These are phyloP conservation scores for Pachypanchax playfairii DNA, from an alignment of 2,113 vertebrate species.

Conservation along the genomic window DNA sequence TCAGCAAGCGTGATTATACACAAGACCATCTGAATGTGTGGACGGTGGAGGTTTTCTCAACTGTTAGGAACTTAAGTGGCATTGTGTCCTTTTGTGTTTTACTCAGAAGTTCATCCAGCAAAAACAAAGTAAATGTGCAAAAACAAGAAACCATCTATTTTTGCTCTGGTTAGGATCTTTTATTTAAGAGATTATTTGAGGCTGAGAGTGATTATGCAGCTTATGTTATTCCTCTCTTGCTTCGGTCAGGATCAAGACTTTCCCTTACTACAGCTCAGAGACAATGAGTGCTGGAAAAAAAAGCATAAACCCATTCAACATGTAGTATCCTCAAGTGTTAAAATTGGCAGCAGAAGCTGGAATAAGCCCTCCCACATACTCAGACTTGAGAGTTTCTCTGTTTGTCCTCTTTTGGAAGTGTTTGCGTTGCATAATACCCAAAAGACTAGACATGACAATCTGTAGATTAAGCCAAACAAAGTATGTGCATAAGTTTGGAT, in stretches of 20 bases:
- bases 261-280: slow-evolving; percentile 48
- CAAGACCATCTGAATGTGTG: slow-evolving; percentile 63
- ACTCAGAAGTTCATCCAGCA: slow-evolving; percentile 10
- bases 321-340: slow-evolving; percentile 65
- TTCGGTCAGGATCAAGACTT: slow-evolving; percentile 53
- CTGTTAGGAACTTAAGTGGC: slow-evolving; percentile 39
- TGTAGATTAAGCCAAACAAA: slow-evolving; percentile 70
- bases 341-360: slow-evolving; percentile 64
- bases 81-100: slow-evolving; percentile 23
- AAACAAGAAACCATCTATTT: background rate
- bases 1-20: slow-evolving; percentile 73
- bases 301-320: slow-evolving; percentile 67
- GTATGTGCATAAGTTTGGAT: slow-evolving; percentile 56
- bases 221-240: slow-evolving; percentile 40
- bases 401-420: slow-evolving; percentile 67
- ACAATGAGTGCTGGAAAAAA: slow-evolving; percentile 72
- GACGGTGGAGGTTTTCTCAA: slow-evolving; percentile 59
- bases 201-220: slow-evolving; percentile 40
- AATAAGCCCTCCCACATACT: slow-evolving; percentile 80
- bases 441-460: slow-evolving; percentile 65
- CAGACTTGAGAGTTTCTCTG: slow-evolving; percentile 70
- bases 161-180: slow-evolving; percentile 9
- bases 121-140: slow-evolving; percentile 2
- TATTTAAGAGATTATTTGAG: slow-evolving; percentile 19
- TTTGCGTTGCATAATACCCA: slow-evolving; percentile 71